These are phyloP conservation scores for Dipus sagitta DNA, from an alignment of 2,797 vertebrate species.

Conservation along the genomic window DNA sequence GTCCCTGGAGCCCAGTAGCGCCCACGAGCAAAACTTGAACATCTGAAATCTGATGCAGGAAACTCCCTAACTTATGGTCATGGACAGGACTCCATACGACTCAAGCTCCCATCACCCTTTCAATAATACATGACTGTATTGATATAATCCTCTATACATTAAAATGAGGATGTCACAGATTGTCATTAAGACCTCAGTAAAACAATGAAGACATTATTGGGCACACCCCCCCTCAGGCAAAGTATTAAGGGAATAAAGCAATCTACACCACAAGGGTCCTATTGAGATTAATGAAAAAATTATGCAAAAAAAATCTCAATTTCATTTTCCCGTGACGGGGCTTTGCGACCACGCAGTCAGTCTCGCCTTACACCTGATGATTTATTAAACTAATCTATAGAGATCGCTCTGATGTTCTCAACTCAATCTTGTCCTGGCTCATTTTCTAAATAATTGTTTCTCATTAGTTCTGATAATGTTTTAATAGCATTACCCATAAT, in stretches of 20 bases:
- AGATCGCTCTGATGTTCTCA: constrained; percentile 87
- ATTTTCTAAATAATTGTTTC: constrained; percentile 95
- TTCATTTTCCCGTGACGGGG: constrained; percentile 92
- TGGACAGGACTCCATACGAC: not conserved
- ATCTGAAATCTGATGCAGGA: not conserved
- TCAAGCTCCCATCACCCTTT: constrained; percentile 70
- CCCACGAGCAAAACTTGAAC: not conserved
- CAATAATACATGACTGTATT: constrained; percentile 88
- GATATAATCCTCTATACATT: constrained; percentile 88
- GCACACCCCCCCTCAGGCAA: constrained; percentile 86
- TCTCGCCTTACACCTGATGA: constrained; percentile 91
- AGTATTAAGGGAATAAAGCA: constrained; percentile 94
- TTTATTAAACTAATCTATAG: constrained; percentile 94
- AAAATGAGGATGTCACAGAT: constrained; percentile 92
- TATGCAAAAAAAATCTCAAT: constrained; percentile 93
- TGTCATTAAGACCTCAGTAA: constrained; percentile 94
- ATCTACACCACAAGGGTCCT: constrained; percentile 92
- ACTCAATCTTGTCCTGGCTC: constrained; percentile 91
- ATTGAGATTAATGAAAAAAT: constrained; percentile 98
- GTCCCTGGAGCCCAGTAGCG: not conserved
- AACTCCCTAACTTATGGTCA: constrained; percentile 17
- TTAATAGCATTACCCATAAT: constrained; percentile 96
- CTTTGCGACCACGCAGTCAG: constrained; percentile 90
- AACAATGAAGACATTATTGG: constrained; percentile 96
- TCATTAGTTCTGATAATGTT: constrained; percentile 95